phyloP scores from a whole-genome alignment of 2,113 vertebrate genomes.

The Capricornis sumatraensis region DNA sequence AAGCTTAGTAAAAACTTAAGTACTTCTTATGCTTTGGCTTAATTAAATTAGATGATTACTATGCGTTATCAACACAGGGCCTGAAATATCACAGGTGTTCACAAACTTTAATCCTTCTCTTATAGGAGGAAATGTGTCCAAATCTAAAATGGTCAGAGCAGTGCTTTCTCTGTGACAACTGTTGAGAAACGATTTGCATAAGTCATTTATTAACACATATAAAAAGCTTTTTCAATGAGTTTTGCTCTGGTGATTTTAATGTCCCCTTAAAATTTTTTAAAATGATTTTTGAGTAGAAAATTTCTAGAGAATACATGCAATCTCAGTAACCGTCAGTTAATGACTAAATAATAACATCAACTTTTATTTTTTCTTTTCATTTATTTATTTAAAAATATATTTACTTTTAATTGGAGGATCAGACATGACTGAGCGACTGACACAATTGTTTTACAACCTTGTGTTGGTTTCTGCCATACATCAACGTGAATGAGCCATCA shows the following conservation, averaged over 20 bases:
- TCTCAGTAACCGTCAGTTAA: neutral
- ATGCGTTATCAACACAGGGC: neutral
- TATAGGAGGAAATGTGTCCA: neutral
- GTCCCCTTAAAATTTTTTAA: neutral
- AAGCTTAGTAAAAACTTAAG: neutral
- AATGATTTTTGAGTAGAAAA: neutral
- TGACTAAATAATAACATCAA: neutral
- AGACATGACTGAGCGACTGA: neutral
- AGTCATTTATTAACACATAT: neutral
- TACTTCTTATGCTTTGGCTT: neutral
- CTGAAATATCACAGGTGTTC: neutral
- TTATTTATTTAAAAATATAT: neutral
- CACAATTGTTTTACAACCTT: neutral
- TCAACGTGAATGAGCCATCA: neutral
- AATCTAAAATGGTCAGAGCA: neutral
- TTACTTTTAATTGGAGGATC: neutral
- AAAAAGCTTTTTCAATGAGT: neutral
- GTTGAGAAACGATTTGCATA: neutral
- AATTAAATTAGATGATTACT: neutral
- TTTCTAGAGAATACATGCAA: neutral
- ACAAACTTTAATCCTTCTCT: neutral
- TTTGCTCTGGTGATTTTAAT: conserved; percentile 6
- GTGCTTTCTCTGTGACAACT: neutral
- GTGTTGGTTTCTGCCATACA: neutral
- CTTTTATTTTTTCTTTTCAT: neutral